phyloP scores from a whole-genome alignment of 2,113 vertebrate species.

The Sylvilagus bachmani region DNA sequence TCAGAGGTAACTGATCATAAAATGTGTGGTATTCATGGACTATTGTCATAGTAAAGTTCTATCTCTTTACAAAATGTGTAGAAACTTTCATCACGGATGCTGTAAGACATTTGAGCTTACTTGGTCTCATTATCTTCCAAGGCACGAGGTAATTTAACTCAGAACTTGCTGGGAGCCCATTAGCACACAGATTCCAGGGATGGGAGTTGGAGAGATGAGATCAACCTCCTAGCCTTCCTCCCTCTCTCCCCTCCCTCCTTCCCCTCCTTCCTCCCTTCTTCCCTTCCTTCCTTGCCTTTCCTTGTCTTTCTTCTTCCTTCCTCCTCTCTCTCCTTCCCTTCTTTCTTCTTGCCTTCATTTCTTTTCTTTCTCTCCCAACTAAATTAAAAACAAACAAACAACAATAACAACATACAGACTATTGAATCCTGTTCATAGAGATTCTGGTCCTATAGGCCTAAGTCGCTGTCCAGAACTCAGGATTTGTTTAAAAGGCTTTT shows the following conservation, averaged over 20 bases:
- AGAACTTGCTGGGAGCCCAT: neutral
- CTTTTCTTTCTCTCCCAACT: too few species aligned
- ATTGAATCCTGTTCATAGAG: neutral
- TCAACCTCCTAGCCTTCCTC: too few species aligned
- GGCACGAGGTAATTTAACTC: neutral
- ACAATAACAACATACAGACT: too few species aligned
- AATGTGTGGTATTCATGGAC: constrained; percentile 36
- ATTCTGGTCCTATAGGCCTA: neutral
- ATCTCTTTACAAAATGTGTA: neutral
- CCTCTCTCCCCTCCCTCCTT: too few species aligned
- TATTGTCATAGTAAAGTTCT: neutral
- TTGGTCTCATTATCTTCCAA: neutral
- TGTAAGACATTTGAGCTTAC: neutral
- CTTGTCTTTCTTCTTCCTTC: too few species aligned
- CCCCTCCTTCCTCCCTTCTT: too few species aligned
- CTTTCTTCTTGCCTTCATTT: too few species aligned
- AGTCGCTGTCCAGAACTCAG: neutral
- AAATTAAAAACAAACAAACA: neutral
- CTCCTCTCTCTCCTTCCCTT: too few species aligned
- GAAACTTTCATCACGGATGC: constrained; percentile 3
- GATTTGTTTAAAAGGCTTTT: neutral
- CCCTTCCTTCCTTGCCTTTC: too few species aligned
- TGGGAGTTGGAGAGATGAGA: too few species aligned
- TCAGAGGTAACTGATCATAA: constrained; percentile 35
- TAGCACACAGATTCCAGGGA: too few species aligned